Evolutionary conservation across 2,888 invertebrate species (phyloP).

Genomic region (Meteorus colon): DNA sequence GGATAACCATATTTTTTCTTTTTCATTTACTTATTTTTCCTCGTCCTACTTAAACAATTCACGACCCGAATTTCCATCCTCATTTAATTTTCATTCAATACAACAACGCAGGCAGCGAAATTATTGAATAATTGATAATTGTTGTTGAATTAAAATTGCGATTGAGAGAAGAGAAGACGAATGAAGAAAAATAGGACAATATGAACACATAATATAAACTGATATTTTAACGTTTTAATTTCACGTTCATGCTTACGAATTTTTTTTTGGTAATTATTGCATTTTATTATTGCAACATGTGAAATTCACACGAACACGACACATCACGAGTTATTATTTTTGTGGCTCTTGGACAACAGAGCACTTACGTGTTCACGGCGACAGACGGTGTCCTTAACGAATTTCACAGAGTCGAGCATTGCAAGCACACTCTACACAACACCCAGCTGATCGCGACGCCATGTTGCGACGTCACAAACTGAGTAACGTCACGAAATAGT

Average conservation of each 20-base stretch:
- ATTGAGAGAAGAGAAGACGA: conserved; percentile 6
- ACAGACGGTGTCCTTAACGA: conserved; percentile 66
- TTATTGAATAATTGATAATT: not conserved
- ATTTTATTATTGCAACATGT: not conserved
- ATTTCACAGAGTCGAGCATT: conserved; percentile 69
- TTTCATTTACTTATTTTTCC: conserved; percentile 7
- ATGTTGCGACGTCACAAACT: conserved; percentile 69
- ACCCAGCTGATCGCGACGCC: conserved; percentile 72
- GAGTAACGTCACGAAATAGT: conserved; percentile 28
- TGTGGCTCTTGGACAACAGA: conserved; percentile 32
- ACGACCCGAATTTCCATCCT: conserved; percentile 16
- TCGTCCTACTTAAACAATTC: conserved; percentile 34
- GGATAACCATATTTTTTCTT: conserved; percentile 43
- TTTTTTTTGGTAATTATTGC: conserved; percentile 19
- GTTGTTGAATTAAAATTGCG: not conserved
- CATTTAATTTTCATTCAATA: not conserved
- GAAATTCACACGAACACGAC: conserved; percentile 21
- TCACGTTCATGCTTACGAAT: conserved; percentile 25
- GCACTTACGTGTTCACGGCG: conserved; percentile 68
- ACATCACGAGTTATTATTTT: conserved; percentile 32
- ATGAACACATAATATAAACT: conserved; percentile 59
- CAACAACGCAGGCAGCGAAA: not conserved
- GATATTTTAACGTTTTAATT: conserved; percentile 54
- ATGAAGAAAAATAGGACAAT: conserved; percentile 52
- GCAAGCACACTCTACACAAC: conserved; percentile 71